These are phyloP conservation scores for Sarcophaga subvicina DNA, from an alignment of 2,888 invertebrate species.

Conservation along the genomic window DNA sequence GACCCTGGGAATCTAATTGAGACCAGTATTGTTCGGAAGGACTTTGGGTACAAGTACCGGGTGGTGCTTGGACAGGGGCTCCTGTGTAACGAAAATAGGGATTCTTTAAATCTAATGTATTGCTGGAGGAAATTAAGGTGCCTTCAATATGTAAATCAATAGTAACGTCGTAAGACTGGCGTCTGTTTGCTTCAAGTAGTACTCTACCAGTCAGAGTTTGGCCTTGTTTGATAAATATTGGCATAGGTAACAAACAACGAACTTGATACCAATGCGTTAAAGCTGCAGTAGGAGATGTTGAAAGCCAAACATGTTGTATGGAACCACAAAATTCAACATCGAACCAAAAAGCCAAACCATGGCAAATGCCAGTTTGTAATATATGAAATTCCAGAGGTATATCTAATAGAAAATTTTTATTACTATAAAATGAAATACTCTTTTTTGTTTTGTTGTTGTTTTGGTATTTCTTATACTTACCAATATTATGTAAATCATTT, in stretches of 20 bases:
- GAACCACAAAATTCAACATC: slow-evolving; percentile 98
- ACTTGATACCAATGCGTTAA: slow-evolving; percentile 99
- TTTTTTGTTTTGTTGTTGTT: neutral
- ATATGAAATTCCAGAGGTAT: slow-evolving; percentile 97
- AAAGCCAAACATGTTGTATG: slow-evolving; percentile 96
- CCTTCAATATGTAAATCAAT: slow-evolving; percentile 96
- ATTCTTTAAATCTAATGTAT: slow-evolving; percentile 98
- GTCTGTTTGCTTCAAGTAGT: slow-evolving; percentile 94
- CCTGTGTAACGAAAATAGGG: slow-evolving; percentile 99
- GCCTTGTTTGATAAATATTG: slow-evolving; percentile 96
- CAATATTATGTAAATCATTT: slow-evolving; percentile 95
- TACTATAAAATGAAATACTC: neutral
- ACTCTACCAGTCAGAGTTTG: slow-evolving; percentile 95
- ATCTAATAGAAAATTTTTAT: slow-evolving; percentile 82
- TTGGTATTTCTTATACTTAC: slow-evolving; percentile 78
- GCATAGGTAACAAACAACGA: slow-evolving; percentile 95
- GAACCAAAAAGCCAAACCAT: slow-evolving; percentile 99
- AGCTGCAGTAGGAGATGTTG: slow-evolving; percentile 98
- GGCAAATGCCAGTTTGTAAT: slow-evolving; percentile 95
- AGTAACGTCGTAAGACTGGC: slow-evolving; percentile 99
- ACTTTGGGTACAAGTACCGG: slow-evolving; percentile 93
- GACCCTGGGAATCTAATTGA: slow-evolving; percentile 88
- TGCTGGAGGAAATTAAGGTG: slow-evolving; percentile 91
- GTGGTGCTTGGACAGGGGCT: slow-evolving; percentile 95
- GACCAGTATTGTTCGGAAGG: slow-evolving; percentile 97